These are phyloP conservation scores for Dynastes maya DNA, from an alignment of 2,888 invertebrate genomes.

Conservation along the genomic window DNA sequence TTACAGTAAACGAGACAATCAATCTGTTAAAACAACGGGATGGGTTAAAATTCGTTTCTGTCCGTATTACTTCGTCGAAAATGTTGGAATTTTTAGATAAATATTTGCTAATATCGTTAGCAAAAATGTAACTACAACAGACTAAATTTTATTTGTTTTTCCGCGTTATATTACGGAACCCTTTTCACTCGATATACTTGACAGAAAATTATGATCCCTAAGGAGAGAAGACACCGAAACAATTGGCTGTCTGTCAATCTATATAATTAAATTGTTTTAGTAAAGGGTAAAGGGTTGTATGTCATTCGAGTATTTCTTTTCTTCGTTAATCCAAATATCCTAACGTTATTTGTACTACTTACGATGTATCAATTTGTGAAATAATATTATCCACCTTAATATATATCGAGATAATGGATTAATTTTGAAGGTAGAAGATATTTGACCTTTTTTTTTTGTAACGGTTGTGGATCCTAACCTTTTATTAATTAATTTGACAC, in stretches of 20 bases:
- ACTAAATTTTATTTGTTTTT: neutral
- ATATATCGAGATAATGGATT: neutral
- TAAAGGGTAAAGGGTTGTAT: constrained; percentile 37
- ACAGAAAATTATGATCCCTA: constrained; percentile 61
- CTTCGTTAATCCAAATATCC: constrained; percentile 28
- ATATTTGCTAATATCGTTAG: constrained; percentile 8
- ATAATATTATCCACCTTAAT: neutral
- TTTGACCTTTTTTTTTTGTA: neutral
- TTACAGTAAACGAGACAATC: constrained; percentile 50
- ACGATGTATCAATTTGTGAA: neutral
- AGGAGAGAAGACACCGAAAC: constrained; percentile 70
- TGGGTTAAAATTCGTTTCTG: constrained; percentile 6
- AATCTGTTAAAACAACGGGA: constrained; percentile 48
- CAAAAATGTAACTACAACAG: neutral
- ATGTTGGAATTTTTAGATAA: constrained; percentile 14
- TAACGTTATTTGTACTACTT: constrained; percentile 26
- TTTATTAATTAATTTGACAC: constrained; percentile 23
- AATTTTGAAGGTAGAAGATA: neutral
- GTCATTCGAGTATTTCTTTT: constrained; percentile 12
- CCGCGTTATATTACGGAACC: constrained; percentile 21
- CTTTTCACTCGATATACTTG: constrained; percentile 46
- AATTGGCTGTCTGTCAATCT: constrained; percentile 72
- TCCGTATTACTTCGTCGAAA: constrained; percentile 1
- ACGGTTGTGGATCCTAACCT: constrained; percentile 16
- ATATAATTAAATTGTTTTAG: constrained; percentile 71